These are phyloP conservation scores for Coecobrya sp. DNA, from an alignment of 2,888 invertebrate genomes.

Conservation along the genomic window DNA sequence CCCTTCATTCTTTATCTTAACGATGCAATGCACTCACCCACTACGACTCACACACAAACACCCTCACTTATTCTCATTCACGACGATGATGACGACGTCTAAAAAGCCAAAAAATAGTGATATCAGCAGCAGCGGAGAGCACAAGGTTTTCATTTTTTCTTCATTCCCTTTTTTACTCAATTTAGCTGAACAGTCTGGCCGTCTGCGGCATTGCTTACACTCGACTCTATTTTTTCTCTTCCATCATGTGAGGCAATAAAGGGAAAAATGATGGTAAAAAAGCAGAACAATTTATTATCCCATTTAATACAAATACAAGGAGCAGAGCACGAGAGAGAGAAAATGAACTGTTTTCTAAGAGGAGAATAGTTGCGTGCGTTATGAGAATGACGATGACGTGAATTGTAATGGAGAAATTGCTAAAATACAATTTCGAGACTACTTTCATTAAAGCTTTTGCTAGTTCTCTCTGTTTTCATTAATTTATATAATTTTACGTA, in stretches of 20 bases:
- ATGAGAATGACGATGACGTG: neutral
- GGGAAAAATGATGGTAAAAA: neutral
- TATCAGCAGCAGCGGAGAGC: neutral
- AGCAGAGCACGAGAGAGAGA: neutral
- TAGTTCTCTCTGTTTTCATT: too few relatives aligned
- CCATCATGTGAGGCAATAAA: neutral
- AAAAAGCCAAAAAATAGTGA: neutral
- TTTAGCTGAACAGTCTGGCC: neutral
- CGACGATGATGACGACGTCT: neutral
- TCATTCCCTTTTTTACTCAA: neutral
- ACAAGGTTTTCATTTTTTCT: neutral
- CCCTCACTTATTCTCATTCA: slow-evolving; percentile 26
- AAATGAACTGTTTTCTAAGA: neutral
- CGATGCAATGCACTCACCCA: slow-evolving; percentile 83
- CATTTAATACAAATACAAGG: neutral
- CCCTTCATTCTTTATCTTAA: slow-evolving; percentile 80
- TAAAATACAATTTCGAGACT: too few relatives aligned
- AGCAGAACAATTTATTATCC: neutral
- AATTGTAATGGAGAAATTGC: neutral
- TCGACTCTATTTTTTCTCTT: neutral
- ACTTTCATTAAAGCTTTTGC: too few relatives aligned
- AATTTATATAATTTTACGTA: neutral
- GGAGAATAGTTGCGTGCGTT: neutral
- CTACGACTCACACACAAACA: slow-evolving; percentile 52
- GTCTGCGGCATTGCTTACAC: neutral